phyloP scores from a whole-genome alignment of 2,113 vertebrate genomes.

The Barbus barbus region DNA sequence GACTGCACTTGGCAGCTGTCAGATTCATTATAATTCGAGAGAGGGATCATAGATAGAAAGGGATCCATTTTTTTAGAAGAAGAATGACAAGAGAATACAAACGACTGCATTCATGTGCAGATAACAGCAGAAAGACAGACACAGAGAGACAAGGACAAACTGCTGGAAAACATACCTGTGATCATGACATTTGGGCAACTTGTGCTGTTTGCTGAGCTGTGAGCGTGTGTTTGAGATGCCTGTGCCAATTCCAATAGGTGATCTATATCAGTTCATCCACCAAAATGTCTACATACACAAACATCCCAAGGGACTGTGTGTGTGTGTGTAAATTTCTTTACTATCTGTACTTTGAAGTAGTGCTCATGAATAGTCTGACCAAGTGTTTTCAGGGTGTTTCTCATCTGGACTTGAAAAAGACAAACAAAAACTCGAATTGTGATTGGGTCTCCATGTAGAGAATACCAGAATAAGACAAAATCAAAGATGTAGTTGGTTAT shows the following conservation, averaged over 20 bases:
- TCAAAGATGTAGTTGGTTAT: not conserved
- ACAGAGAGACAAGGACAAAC: no score
- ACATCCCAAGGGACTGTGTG: not conserved
- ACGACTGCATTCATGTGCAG: not conserved
- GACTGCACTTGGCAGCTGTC: constrained; percentile 78
- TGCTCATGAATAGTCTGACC: not conserved
- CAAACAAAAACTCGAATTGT: not conserved
- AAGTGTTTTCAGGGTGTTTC: not conserved
- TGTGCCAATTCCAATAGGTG: not conserved
- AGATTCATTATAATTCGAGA: constrained; percentile 69
- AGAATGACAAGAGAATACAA: constrained; percentile 5
- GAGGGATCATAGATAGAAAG: constrained; percentile 59
- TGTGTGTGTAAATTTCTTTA: not conserved
- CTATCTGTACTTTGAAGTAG: not conserved
- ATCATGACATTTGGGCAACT: not conserved
- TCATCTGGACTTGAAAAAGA: not conserved
- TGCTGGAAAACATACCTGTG: not conserved
- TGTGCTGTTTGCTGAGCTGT: not conserved
- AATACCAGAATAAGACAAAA: not conserved
- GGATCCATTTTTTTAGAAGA: constrained; percentile 55
- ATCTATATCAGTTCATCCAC: not conserved
- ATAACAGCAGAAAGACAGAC: not conserved
- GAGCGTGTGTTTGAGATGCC: not conserved
- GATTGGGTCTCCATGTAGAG: no score
- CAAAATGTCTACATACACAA: not conserved